phyloP scores from a whole-genome alignment of 2,113 vertebrate genomes.

The Trogon surrucura region DNA sequence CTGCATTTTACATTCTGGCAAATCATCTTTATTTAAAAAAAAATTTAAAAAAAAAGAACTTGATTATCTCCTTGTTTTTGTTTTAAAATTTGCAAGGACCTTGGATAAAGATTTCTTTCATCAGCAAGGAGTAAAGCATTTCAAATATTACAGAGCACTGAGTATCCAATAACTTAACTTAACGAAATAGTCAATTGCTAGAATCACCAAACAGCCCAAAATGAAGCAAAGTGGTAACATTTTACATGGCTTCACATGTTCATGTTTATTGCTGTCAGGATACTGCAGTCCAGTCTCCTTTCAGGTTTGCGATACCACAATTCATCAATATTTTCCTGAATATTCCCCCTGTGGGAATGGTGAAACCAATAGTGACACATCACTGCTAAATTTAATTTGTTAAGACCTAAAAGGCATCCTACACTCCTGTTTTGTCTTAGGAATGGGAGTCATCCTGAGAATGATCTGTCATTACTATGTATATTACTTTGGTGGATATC shows the following conservation, averaged over 20 bases:
- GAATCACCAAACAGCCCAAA: neutral
- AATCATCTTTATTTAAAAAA: neutral
- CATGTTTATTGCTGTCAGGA: neutral
- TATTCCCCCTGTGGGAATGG: neutral
- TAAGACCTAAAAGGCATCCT: neutral
- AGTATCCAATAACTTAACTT: neutral
- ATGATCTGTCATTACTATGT: neutral
- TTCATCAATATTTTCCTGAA: neutral
- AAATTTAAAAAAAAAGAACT: neutral
- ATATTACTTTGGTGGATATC: neutral
- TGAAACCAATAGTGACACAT: neutral
- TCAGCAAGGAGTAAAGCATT: rapidly evolving
- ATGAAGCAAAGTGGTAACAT: neutral
- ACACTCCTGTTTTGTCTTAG: neutral
- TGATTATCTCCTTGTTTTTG: neutral
- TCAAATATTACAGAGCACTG: neutral
- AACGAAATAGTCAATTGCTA: neutral
- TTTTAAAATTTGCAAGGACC: neutral
- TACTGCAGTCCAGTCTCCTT: neutral
- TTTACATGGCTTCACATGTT: neutral
- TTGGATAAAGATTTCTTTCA: neutral
- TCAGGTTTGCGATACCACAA: neutral
- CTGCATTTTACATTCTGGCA: neutral
- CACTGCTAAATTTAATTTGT: neutral
- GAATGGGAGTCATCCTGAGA: neutral